phyloP scores from a whole-genome alignment of 2,797 vertebrate genomes.

The Avahi laniger region DNA sequence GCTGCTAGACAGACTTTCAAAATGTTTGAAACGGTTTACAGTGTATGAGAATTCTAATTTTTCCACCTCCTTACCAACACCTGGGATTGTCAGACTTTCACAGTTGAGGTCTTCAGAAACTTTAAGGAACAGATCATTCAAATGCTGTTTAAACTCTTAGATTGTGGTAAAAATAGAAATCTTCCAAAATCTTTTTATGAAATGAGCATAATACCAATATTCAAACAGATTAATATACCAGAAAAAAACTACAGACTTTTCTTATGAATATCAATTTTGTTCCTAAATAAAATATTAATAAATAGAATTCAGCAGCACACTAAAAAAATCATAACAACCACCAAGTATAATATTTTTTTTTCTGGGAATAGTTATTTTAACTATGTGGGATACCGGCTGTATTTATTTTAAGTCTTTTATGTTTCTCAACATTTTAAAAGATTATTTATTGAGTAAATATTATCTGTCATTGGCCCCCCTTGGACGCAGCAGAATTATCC shows the following conservation, averaged over 20 bases:
- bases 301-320: background rate
- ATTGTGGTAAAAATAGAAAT: background rate
- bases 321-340: background rate
- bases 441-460: background rate
- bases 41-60: background rate
- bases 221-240: background rate
- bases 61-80: background rate
- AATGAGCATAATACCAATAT: background rate
- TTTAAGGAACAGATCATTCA: background rate
- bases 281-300: background rate
- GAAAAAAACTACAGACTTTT: background rate
- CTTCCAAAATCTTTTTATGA: background rate
- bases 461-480: background rate
- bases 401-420: background rate
- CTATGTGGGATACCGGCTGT: background rate
- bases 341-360: background rate
- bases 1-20: background rate
- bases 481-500: background rate
- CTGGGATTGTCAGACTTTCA: background rate
- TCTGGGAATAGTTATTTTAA: background rate
- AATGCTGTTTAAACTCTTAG: background rate
- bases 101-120: background rate
- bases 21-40: background rate
- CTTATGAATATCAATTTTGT: background rate
- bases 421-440: background rate